These are phyloP conservation scores for Rhinoptilus africanus DNA, from an alignment of 2,113 vertebrate genomes.

Conservation along the genomic window DNA sequence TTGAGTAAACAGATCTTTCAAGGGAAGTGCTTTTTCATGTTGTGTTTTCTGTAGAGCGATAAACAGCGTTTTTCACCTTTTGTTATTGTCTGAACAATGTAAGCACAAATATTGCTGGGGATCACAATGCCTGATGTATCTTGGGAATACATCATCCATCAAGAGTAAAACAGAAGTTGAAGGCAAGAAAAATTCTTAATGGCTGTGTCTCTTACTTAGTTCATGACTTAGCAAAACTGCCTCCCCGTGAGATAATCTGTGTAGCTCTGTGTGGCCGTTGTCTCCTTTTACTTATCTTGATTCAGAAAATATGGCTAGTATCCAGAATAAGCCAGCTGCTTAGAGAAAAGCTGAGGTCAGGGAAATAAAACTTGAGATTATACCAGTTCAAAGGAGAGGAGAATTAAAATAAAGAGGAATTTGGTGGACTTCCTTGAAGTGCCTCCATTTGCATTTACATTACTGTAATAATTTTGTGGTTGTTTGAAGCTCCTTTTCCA, in stretches of 20 bases:
- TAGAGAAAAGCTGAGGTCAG: background rate
- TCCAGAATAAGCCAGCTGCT: background rate
- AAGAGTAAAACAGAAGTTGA: background rate
- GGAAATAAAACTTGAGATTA: background rate
- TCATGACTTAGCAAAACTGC: background rate
- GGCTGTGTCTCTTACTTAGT: background rate
- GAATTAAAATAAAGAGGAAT: slow-evolving; percentile 9
- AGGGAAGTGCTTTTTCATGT: slow-evolving; percentile 25
- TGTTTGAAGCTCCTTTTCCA: background rate
- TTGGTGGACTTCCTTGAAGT: background rate
- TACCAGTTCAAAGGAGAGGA: background rate
- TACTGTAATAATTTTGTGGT: background rate
- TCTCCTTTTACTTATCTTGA: background rate
- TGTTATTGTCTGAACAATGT: background rate
- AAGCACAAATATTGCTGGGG: background rate
- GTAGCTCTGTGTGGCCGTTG: background rate
- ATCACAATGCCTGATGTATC: background rate
- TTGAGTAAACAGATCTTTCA: slow-evolving; percentile 41
- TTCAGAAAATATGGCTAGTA: background rate
- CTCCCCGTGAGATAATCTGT: background rate
- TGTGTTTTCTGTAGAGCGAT: slow-evolving; percentile 24
- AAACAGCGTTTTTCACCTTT: slow-evolving; percentile 42
- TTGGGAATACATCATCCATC: background rate
- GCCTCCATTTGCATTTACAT: background rate
- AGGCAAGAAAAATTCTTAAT: background rate